Conservation (phyloP, 2,797 vertebrate species). For the Micropoecilia bifurca region DNA sequence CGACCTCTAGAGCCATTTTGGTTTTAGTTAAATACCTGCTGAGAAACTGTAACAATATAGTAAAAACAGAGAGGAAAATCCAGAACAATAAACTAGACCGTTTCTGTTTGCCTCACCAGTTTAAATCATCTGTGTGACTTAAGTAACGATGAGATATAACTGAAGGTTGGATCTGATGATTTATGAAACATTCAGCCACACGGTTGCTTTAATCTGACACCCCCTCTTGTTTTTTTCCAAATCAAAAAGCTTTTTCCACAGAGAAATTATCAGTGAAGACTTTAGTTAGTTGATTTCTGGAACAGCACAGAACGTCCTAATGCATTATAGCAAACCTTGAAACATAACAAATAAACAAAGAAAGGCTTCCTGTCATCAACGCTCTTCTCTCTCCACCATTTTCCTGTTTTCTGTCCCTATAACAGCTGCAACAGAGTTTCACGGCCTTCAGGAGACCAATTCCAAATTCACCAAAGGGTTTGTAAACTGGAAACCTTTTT, state of each 20-base stretch:
- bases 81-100: not conserved
- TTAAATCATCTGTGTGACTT: not conserved
- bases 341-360: not conserved
- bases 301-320: not conserved
- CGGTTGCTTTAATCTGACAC: not conserved
- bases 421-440: not conserved
- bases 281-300: not conserved
- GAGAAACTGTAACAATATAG: not conserved
- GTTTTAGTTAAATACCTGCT: not conserved
- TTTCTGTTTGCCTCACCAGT: not conserved
- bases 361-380: not conserved
- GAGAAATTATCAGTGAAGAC: not conserved
- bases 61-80: slow-evolving; percentile 4
- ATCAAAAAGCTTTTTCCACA: not conserved
- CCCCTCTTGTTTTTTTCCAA: not conserved
- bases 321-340: not conserved
- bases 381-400: not conserved
- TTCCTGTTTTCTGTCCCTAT: not conserved
- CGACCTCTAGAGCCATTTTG: not conserved
- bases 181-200: not conserved
- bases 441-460: not conserved
- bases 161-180: not conserved
- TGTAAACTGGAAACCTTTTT: not conserved
- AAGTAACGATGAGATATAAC: not conserved
- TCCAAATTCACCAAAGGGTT: not conserved